Percentiles rank a stretch among this genome's conserved stretches.
Evolutionary conservation across 2,888 invertebrate genomes (phyloP).

Genomic region (Tenodera sinensis): DNA sequence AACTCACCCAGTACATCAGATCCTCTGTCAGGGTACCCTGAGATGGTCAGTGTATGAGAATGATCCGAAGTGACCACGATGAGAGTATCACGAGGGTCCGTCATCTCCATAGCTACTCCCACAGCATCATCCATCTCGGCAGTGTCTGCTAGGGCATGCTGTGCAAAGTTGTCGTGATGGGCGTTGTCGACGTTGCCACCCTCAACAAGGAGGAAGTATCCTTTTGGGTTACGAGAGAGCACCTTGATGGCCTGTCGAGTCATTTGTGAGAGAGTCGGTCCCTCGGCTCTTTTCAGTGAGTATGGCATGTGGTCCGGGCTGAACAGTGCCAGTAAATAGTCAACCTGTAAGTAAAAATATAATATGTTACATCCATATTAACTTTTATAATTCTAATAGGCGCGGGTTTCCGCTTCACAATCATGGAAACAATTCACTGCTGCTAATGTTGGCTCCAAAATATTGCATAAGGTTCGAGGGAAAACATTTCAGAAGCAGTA

Average conservation of each 20-base stretch:
- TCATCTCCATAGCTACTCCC: slow-evolving; percentile 45
- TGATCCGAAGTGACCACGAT: slow-evolving; percentile 65
- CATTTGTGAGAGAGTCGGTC: slow-evolving; percentile 58
- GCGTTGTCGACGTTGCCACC: slow-evolving; percentile 62
- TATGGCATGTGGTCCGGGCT: slow-evolving; percentile 56
- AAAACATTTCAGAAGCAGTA: too few species aligned
- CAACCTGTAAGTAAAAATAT: slow-evolving; percentile 36
- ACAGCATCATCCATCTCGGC: slow-evolving; percentile 63
- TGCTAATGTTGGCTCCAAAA: too few species aligned
- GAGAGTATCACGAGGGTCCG: slow-evolving; percentile 56
- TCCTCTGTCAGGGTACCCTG: slow-evolving; percentile 60
- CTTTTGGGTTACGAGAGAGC: slow-evolving; percentile 47
- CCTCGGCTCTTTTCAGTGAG: slow-evolving; percentile 46
- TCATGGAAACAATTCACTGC: too few species aligned
- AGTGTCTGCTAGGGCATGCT: slow-evolving; percentile 59
- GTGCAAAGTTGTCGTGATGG: slow-evolving; percentile 60
- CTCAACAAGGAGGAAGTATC: slow-evolving; percentile 57
- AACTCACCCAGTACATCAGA: slow-evolving; percentile 50
- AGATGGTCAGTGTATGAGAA: slow-evolving; percentile 59
- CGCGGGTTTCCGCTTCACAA: too few species aligned
- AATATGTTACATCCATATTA: too few species aligned
- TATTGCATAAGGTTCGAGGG: too few species aligned
- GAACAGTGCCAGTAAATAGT: slow-evolving; percentile 53
- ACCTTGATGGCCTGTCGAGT: slow-evolving; percentile 55
- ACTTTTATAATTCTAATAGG: too few species aligned